Base-by-base conservation (phyloP, 1,140 invertebrate species). In the Hetaerina americana region DNA sequence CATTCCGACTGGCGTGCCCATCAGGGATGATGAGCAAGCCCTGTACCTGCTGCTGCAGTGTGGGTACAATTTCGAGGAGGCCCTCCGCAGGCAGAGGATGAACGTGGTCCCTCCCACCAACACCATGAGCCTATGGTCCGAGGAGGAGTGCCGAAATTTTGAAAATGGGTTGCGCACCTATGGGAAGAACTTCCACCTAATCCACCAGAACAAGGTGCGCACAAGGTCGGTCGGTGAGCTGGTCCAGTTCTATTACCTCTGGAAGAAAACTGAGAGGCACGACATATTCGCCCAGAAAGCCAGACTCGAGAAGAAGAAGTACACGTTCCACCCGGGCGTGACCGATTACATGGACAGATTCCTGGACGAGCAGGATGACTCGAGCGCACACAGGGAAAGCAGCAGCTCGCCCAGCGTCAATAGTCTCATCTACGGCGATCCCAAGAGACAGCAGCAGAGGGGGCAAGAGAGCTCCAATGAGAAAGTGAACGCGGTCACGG, bases 191-290 rank as follows among this genome's bases (percentile, higher is more conserved):
- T 99, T 99, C 82, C 92, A 95, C 81, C 84, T 91, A 73, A 98
- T 98, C 78, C 92, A 97, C 75, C 92, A 95, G 78, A 91, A 96
- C 80, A 96, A 96, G 85, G 91, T 96, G 24, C 86, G 91, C 78
- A 97, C 95, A 68, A 84, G 96, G 78, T 94, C 95, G n/a, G 95
- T 98, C 26, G 93, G 94, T 27, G 97, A 99, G 83, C 82, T 99
- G 67, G 95, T 98, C 40, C 94, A 98, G 79, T 98, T 98, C 84
- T 99, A 99, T 83, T 99, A 99, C 79, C 86, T 98, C 28, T 99
- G 96, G 96, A 99, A 99, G 81, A 99, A 98, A 83, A 98, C 96
- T 68, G 96, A 98, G 80, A 84, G 97, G 57, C 95, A 98, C 81
- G 97, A 98, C 83, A 89, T 91, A 3, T 88, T 88, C 78, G 85